Evolutionary conservation across 2,113 vertebrate species (phyloP).

Genomic region (Prionailurus bengalensis): DNA sequence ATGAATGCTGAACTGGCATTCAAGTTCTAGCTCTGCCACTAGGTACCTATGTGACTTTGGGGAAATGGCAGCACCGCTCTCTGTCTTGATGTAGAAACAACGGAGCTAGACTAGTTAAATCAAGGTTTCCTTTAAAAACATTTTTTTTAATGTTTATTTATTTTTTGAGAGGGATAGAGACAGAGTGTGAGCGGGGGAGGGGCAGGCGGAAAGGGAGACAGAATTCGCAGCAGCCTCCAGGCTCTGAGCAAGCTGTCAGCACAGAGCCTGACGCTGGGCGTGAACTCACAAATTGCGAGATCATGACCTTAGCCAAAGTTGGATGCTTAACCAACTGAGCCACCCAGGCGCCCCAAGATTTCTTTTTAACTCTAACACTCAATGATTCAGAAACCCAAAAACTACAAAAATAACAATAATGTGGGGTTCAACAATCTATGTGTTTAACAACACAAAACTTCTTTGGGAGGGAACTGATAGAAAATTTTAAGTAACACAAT

Average conservation of each 20-base stretch:
- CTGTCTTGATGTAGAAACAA: background rate
- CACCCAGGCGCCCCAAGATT: background rate
- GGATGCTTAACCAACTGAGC: too few species aligned
- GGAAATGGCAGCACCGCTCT: constrained; percentile 32
- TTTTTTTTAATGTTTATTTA: too few species aligned
- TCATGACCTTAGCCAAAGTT: too few species aligned
- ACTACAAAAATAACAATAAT: constrained; percentile 39
- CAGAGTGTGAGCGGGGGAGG: too few species aligned
- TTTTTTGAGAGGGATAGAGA: too few species aligned
- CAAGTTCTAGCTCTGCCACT: background rate
- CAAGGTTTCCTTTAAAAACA: background rate
- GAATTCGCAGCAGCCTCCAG: too few species aligned
- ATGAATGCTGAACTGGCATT: background rate
- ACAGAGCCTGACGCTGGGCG: too few species aligned
- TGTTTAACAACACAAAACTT: constrained; percentile 39
- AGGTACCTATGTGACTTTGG: background rate
- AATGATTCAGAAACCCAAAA: constrained; percentile 45
- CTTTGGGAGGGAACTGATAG: background rate
- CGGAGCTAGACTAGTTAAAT: background rate
- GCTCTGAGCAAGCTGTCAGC: too few species aligned
- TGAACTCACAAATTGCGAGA: too few species aligned
- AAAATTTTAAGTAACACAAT: constrained; percentile 53
- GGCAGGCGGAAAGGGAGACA: too few species aligned
- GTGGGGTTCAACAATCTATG: background rate
- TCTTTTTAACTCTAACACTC: constrained; percentile 33